A percentile compares a stretch with the other conserved stretches of the same genome.
phyloP scores from a whole-genome alignment of 1,140 invertebrate species.

The Lysiphlebus fabarum region DNA sequence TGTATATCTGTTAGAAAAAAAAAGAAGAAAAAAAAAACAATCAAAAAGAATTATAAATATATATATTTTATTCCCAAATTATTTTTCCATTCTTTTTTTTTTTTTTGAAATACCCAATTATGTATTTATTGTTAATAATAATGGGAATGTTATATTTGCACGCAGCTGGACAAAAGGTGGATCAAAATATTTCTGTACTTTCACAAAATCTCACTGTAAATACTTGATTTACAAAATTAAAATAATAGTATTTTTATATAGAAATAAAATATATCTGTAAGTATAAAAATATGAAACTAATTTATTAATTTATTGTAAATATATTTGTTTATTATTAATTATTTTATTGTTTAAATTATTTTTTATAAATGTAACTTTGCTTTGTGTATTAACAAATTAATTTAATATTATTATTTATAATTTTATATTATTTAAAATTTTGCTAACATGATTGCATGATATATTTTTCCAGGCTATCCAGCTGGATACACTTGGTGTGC shows the following conservation, averaged over 20 bases:
- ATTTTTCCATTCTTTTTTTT: background rate
- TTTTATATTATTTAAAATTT: constrained; percentile 16
- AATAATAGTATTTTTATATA: background rate
- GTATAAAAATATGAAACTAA: background rate
- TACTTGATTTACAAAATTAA: constrained; percentile 30
- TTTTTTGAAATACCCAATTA: background rate
- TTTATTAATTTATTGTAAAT: background rate
- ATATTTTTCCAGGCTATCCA: constrained; percentile 50
- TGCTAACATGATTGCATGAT: constrained; percentile 20
- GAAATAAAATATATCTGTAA: background rate
- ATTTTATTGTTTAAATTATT: background rate
- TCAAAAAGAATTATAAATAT: background rate
- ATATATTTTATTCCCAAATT: background rate
- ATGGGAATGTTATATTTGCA: constrained; percentile 44
- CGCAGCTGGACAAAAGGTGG: constrained; percentile 49
- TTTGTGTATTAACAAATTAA: too few species aligned
- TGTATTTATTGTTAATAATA: constrained; percentile 34
- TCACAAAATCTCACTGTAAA: constrained; percentile 39
- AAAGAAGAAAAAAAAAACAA: background rate
- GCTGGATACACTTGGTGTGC: constrained; percentile 53
- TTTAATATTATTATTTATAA: constrained; percentile 10
- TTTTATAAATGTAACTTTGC: background rate
- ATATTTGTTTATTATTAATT: background rate
- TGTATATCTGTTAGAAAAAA: background rate
- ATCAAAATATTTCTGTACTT: constrained; percentile 36